Conservation (phyloP, 2,113 vertebrate genomes). For the Pseudorectes ferrugineus region DNA sequence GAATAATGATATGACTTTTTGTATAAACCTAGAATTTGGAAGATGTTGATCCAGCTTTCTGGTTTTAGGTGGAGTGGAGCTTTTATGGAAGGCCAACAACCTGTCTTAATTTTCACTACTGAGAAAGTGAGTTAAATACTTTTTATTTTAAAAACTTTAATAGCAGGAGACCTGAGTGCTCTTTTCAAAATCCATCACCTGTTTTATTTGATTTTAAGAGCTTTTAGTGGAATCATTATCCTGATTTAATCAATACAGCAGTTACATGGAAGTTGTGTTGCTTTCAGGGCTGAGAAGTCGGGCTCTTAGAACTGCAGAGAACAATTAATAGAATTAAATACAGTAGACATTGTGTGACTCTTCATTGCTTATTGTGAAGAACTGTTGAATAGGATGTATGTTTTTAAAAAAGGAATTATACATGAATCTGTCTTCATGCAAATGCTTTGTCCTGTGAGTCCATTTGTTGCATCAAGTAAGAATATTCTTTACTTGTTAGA, state of each 20-base stretch:
- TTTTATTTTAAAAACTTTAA: background rate
- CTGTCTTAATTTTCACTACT: conserved; percentile 82
- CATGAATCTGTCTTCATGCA: background rate
- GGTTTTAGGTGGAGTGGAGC: conserved; percentile 84
- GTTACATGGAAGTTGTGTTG: background rate
- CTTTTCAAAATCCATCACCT: background rate
- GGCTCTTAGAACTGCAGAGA: background rate
- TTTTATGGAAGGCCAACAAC: conserved; percentile 72
- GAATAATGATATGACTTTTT: background rate
- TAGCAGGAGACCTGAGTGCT: background rate
- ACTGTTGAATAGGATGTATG: background rate
- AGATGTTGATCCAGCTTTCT: background rate
- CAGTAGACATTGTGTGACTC: background rate
- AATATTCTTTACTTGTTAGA: background rate
- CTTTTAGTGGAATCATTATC: background rate
- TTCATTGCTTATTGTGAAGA: background rate
- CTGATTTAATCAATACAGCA: background rate
- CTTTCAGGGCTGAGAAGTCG: background rate
- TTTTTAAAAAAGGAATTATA: background rate
- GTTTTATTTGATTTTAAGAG: background rate
- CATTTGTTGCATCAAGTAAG: background rate
- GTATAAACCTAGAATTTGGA: background rate
- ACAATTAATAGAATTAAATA: background rate
- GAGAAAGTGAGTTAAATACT: conserved; percentile 79
- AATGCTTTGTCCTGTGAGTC: background rate